Evolutionary conservation across 1,140 invertebrate genomes (phyloP), one percentile per base, ranked within the genome.

Genomic region (Physella acuta): DNA sequence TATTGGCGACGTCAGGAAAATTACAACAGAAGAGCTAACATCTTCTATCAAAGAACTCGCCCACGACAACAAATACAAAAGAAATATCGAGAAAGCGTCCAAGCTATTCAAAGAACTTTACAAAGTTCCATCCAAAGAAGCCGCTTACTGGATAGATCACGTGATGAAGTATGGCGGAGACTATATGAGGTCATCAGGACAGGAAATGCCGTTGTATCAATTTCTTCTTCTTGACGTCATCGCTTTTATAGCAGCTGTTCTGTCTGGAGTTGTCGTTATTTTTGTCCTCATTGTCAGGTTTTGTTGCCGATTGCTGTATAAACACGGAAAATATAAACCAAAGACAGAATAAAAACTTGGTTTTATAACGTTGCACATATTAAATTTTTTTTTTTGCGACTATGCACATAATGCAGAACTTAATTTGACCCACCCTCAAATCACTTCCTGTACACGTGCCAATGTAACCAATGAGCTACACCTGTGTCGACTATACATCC

Each of bases 151-250:
- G 59, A n/a, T 61, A 39, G 59, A 61, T n/a, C 73, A 80, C 69
- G 76, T 79, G 33, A 73, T 79, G 16, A 73, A 73, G 63, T 77
- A 76, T 68, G 80, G 79, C 5, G 71, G 73, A 20, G 64, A 69
- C n/a, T 73, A 80, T 65, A 58, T 80, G 33, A 70, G 76, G 30
- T 74, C 75, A 8, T 39, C 65, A 0, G 65, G 71, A 53, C 66
- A 72, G 31, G 59, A 73, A 49, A 71, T 80, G 72, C 70, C 75
- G 1, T 68, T 67, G 44, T 80, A 76, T 60, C 72, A 77, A 58
- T 77, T 79, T 67, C 72, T 73, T n/a, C 66, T 77, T 51, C 17
- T 79, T 26, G 79, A 81, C 61, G 67, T 78, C 17, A 68, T 67
- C 14, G 68, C 69, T 5, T 72, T 75, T 36, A 26, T 76, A 11